Evolutionary conservation across 2,797 vertebrate species (phyloP).

Genomic region (Sebastes oblongus): DNA sequence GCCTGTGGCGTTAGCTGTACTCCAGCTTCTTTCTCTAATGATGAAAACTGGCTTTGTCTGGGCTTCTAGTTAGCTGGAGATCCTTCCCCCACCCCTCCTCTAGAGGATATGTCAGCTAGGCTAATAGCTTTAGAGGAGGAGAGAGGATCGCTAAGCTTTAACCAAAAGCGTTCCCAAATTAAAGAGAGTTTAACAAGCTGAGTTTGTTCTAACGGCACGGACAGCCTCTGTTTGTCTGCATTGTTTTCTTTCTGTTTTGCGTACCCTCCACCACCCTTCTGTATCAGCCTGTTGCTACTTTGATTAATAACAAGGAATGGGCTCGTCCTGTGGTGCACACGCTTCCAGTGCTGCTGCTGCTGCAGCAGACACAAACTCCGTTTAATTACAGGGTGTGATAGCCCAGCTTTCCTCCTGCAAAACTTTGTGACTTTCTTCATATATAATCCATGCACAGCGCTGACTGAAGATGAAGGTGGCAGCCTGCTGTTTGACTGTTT

Average conservation of each 20-base stretch:
- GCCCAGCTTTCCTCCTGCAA: conserved; percentile 28
- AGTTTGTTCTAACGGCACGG: conserved; percentile 9
- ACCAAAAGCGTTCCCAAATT: conserved; percentile 47
- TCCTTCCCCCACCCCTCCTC: conserved; percentile 39
- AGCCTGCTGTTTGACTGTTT: conserved; percentile 43
- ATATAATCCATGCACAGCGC: conserved; percentile 58
- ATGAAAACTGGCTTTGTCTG: conserved; percentile 70
- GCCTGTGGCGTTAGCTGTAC: conserved; percentile 54
- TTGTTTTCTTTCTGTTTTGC: conserved; percentile 15
- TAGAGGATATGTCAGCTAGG: conserved; percentile 36
- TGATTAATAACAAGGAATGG: conserved; percentile 45
- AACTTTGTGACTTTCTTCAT: conserved; percentile 49
- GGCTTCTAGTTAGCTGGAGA: conserved; percentile 42
- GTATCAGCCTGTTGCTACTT: conserved; percentile 16
- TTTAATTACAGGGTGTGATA: conserved; percentile 43
- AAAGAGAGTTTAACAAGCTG: conserved; percentile 25
- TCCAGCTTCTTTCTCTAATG: conserved; percentile 65
- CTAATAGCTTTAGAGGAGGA: conserved; percentile 43
- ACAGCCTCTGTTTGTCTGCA: conserved; percentile 25
- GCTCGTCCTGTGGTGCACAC: conserved; percentile 22
- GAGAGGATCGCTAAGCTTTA: conserved; percentile 19
- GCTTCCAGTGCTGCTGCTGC: conserved; percentile 7
- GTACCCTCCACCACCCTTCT: neutral
- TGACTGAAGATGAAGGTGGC: conserved; percentile 61
- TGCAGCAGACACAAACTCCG: conserved; percentile 18